A percentile compares a stretch with the other conserved stretches of the same genome.
phyloP scores from a whole-genome alignment of 2,797 vertebrate genomes.

The Poeciliopsis gracilis region DNA sequence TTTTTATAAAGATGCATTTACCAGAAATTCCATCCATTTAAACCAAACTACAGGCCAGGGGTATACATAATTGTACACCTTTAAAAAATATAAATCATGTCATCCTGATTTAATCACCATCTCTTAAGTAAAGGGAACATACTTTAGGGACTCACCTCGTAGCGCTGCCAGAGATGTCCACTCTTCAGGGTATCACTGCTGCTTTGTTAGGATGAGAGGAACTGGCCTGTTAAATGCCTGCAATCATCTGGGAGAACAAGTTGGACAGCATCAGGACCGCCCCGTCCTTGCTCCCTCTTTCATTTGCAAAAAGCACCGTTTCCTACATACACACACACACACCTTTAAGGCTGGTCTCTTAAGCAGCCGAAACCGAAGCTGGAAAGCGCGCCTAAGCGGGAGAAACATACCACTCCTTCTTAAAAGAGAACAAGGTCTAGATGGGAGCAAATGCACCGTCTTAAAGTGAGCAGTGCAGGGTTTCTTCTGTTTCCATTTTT shows the following conservation, averaged over 20 bases:
- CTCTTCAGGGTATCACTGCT: conserved; percentile 42
- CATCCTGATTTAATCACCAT: no score
- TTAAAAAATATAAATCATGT: neutral
- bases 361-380: conserved; percentile 66
- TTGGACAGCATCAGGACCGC: conserved; percentile 68
- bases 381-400: conserved; percentile 20
- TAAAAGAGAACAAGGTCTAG: conserved; percentile 68
- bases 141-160: conserved; percentile 63
- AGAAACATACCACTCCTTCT: conserved; percentile 56
- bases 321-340: conserved; percentile 27
- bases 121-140: neutral
- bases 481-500: neutral
- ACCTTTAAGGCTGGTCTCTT: conserved; percentile 22
- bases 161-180: conserved; percentile 48
- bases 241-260: conserved; percentile 73
- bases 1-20: neutral
- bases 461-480: neutral
- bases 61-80: neutral
- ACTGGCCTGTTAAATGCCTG: conserved; percentile 57
- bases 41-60: neutral
- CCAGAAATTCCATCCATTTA: neutral
- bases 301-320: conserved; percentile 24
- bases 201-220: conserved; percentile 57
- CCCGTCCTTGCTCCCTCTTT: conserved; percentile 25
- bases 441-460: neutral